A percentile compares a stretch with the other conserved stretches of the same genome.
These are phyloP conservation scores for Parazoanthus swiftii DNA, from an alignment of 92 coral and sea anemone species.

Conservation along the genomic window DNA sequence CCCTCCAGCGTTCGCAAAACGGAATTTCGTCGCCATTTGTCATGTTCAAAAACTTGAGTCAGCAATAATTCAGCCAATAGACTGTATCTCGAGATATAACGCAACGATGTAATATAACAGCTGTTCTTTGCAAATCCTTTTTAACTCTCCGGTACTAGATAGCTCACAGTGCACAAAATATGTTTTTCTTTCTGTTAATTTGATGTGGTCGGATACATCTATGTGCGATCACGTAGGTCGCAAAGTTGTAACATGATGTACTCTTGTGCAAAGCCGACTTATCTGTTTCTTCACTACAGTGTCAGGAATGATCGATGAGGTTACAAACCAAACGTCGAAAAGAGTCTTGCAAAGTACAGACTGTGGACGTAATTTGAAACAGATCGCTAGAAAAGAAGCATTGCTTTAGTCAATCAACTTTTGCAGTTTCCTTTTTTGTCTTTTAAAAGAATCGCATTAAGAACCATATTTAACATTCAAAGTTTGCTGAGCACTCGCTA, in stretches of 20 bases:
- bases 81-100: not conserved
- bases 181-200: not conserved
- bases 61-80: not conserved
- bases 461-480: not conserved
- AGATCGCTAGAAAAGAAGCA: slow-evolving; percentile 19
- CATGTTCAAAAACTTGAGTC: slow-evolving; percentile 17
- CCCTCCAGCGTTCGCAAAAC: slow-evolving; percentile 25
- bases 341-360: slow-evolving; percentile 40
- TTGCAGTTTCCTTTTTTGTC: not conserved
- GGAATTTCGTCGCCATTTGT: slow-evolving; percentile 40
- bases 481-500: not conserved
- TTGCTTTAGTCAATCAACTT: not conserved
- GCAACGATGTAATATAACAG: not conserved
- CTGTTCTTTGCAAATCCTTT: not conserved
- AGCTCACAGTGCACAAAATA: not conserved
- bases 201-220: not conserved
- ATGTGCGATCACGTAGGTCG: slow-evolving; percentile 31
- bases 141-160: not conserved
- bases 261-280: slow-evolving; percentile 12
- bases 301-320: slow-evolving; percentile 65
- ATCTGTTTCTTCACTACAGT: slow-evolving; percentile 31
- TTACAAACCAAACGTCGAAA: slow-evolving; percentile 58
- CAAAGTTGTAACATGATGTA: slow-evolving; percentile 21
- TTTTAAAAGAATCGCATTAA: not conserved
- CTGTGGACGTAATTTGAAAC: slow-evolving; percentile 24